Percentiles rank a stretch among this genome's conserved stretches.
phyloP scores from a whole-genome alignment of 2,888 invertebrate species.

The Lepidochrysops patricia region DNA sequence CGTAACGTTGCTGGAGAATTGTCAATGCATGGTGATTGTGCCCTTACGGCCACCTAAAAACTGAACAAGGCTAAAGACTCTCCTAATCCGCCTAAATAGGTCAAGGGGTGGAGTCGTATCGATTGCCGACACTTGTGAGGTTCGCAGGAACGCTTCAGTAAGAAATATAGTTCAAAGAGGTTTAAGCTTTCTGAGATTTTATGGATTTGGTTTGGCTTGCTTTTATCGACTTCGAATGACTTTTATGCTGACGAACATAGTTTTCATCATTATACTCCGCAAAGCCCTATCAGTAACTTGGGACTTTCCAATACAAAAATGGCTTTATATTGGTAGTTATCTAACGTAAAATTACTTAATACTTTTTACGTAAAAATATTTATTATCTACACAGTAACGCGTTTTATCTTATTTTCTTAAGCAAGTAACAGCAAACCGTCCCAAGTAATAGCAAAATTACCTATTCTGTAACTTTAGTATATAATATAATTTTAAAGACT shows the following conservation, averaged over 20 bases:
- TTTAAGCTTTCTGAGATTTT: constrained; percentile 22
- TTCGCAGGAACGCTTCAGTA: constrained; percentile 39
- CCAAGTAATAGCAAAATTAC: too few species aligned
- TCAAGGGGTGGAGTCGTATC: constrained; percentile 64
- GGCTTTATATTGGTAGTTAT: too few species aligned
- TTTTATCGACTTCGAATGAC: neutral
- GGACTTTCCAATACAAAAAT: neutral
- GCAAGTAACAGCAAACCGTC: too few species aligned
- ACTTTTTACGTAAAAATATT: too few species aligned
- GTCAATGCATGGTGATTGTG: neutral
- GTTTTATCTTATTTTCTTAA: too few species aligned
- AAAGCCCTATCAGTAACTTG: neutral
- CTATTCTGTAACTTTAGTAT: too few species aligned
- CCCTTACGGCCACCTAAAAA: neutral
- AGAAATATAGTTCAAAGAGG: constrained; percentile 27
- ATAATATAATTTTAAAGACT: too few species aligned
- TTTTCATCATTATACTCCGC: neutral
- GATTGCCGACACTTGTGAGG: constrained; percentile 57
- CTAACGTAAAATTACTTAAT: too few species aligned
- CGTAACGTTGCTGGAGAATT: too few species aligned
- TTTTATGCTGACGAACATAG: neutral
- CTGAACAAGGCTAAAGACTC: constrained; percentile 24
- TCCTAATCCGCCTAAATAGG: constrained; percentile 57
- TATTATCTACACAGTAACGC: too few species aligned
- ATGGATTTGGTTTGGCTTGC: constrained; percentile 16